phyloP scores from a whole-genome alignment of 2,888 invertebrate species.

The Hemaris fuciformis region DNA sequence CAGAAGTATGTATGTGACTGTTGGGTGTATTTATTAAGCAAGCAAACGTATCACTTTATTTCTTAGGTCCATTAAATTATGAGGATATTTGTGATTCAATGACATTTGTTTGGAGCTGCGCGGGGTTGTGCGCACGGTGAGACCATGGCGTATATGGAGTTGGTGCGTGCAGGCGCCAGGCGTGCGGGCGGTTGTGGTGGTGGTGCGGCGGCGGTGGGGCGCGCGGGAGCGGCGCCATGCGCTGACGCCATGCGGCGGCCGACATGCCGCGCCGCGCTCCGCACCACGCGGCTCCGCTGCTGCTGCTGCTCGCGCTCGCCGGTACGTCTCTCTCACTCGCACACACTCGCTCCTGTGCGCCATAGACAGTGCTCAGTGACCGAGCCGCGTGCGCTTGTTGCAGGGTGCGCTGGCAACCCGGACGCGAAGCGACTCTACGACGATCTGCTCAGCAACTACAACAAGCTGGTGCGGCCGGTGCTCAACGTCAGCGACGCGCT shows the following conservation, averaged over 20 bases:
- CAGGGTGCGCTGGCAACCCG: conserved; percentile 95
- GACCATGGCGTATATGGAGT: too few relatives aligned
- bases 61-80: too few relatives aligned
- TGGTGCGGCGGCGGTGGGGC: conserved; percentile 30
- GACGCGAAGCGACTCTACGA: conserved; percentile 98
- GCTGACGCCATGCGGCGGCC: conserved; percentile 69
- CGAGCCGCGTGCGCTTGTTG: background rate
- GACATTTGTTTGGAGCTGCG: too few relatives aligned
- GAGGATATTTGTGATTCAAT: too few relatives aligned
- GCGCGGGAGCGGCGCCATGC: conserved; percentile 52
- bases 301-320: conserved; percentile 60
- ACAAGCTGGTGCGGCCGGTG: conserved; percentile 97
- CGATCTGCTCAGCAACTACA: conserved; percentile 96
- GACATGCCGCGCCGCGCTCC: conserved; percentile 67
- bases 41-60: too few relatives aligned
- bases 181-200: conserved; percentile 21
- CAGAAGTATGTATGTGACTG: too few relatives aligned
- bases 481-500: conserved; percentile 97
- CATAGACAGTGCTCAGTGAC: background rate
- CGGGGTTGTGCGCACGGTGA: too few relatives aligned
- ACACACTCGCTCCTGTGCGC: conserved; percentile 7
- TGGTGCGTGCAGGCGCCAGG: background rate
- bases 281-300: conserved; percentile 53
- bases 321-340: conserved; percentile 35
- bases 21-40: too few relatives aligned